Conservation (phyloP, 1,140 invertebrate genomes). For the Teleopsis dalmanni region DNA sequence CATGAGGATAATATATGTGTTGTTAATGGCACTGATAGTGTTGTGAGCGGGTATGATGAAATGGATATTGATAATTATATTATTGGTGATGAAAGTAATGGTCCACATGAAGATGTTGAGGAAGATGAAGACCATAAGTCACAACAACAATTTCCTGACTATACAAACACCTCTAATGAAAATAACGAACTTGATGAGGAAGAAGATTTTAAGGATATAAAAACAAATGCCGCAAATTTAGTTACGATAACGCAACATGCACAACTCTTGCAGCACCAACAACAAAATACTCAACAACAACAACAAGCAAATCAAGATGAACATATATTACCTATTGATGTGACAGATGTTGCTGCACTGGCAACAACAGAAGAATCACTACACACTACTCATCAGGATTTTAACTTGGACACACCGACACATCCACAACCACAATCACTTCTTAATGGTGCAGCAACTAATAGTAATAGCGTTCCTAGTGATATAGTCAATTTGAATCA, state of each 20-base stretch:
- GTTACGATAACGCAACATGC: constrained; percentile 6
- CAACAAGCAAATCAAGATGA: neutral
- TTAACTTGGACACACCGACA: neutral
- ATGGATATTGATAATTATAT: constrained; percentile 41
- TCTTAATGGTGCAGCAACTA: neutral
- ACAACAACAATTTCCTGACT: constrained; percentile 14
- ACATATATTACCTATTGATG: neutral
- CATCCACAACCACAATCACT: neutral
- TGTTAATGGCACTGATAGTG: constrained; percentile 20
- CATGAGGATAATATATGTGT: constrained; percentile 5
- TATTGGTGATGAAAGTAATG: constrained; percentile 23
- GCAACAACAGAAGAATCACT: neutral
- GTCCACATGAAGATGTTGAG: constrained; percentile 20
- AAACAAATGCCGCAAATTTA: neutral
- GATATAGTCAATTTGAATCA: neutral
- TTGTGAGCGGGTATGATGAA: constrained; percentile 28
- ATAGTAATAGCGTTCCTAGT: neutral
- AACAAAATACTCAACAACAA: constrained; percentile 1
- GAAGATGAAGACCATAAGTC: constrained; percentile 21
- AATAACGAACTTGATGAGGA: neutral
- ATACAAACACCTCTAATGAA: neutral
- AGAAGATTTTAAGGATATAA: constrained; percentile 2
- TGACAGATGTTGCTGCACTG: neutral
- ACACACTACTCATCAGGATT: neutral
- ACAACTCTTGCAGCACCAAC: constrained; percentile 8